These are phyloP conservation scores for Pelobates cultripes DNA, from an alignment of 2,797 vertebrate genomes.

Conservation along the genomic window DNA sequence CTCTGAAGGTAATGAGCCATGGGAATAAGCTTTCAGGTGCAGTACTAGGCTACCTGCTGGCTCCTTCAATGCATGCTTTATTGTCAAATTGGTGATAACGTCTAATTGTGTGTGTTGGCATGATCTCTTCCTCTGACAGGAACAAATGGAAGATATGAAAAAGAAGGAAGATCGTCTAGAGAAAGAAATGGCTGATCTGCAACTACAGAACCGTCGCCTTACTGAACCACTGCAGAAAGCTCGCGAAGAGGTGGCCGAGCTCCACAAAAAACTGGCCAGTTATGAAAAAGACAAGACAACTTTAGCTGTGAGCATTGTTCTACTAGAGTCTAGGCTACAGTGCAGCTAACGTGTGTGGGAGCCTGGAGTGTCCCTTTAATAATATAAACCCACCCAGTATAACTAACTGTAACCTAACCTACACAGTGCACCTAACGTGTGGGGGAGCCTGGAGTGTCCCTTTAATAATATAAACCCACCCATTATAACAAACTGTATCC, in stretches of 20 bases:
- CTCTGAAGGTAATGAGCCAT: conserved; percentile 67
- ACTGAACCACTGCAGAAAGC: conserved; percentile 71
- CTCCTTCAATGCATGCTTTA: not conserved
- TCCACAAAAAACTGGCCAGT: conserved; percentile 71
- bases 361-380: no score
- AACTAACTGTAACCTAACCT: no score
- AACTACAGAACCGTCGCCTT: conserved; percentile 74
- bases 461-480: no score
- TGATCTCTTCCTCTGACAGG: conserved; percentile 63
- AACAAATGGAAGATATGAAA: conserved; percentile 75
- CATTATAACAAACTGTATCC: no score
- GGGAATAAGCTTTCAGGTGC: not conserved
- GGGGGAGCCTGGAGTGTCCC: no score
- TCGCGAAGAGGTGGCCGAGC: conserved; percentile 68
- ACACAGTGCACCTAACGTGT: no score
- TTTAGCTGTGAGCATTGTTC: conserved; percentile 59
- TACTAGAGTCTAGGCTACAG: no score
- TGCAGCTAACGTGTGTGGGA: no score
- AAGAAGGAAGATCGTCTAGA: conserved; percentile 70
- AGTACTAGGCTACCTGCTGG: not conserved
- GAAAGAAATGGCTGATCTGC: conserved; percentile 70
- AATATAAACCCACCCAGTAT: no score
- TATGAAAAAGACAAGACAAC: conserved; percentile 75
- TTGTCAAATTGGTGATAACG: not conserved
- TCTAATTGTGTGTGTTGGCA: not conserved